A percentile compares a stretch with the other conserved stretches of the same genome.
phyloP scores from a whole-genome alignment of 2,113 vertebrate species.

The Oreochromis spilurus region DNA sequence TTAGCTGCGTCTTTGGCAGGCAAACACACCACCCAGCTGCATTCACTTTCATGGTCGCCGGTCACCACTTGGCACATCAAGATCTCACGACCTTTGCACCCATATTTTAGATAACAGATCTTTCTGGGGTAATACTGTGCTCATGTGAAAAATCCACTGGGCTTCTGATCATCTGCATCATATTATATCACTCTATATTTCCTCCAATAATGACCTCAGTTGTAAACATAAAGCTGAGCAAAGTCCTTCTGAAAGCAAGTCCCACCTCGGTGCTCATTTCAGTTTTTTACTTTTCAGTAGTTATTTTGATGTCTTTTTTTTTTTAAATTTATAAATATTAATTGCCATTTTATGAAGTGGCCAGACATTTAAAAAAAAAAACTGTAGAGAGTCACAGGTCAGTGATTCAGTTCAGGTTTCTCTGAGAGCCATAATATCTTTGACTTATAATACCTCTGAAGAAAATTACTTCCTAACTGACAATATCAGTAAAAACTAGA shows the following conservation, averaged over 20 bases:
- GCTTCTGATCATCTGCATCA: neutral
- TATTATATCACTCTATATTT: neutral
- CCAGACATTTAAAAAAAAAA: neutral
- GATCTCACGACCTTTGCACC: neutral
- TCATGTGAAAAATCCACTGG: neutral
- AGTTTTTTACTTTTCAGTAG: neutral
- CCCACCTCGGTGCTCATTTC: neutral
- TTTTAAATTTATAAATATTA: neutral
- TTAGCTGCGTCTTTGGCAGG: neutral
- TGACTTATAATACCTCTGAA: neutral
- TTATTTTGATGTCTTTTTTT: neutral
- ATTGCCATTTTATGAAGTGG: neutral
- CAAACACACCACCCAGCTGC: neutral
- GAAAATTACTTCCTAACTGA: neutral
- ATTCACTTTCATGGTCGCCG: neutral
- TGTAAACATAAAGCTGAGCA: neutral
- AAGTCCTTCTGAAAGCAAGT: neutral
- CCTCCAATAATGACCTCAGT: neutral
- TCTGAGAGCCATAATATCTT: neutral
- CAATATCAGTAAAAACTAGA: neutral
- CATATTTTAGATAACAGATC: neutral
- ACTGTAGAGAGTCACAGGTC: neutral
- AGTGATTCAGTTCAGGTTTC: neutral
- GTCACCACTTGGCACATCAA: neutral
- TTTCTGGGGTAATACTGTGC: neutral